Evolutionary conservation across 2,113 vertebrate species (phyloP).

Genomic region (Bucco capensis): DNA sequence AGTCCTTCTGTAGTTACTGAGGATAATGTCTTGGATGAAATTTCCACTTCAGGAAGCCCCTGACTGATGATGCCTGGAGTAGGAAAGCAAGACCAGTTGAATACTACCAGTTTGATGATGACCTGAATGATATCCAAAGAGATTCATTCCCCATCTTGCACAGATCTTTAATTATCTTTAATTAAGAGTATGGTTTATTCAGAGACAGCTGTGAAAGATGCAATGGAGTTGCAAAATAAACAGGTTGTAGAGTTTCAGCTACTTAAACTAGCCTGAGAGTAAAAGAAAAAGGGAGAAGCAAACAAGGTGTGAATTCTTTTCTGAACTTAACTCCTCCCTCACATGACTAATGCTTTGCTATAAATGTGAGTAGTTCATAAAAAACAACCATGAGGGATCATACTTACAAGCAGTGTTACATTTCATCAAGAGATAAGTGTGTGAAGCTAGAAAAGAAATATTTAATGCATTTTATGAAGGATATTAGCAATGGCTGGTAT

Average conservation of each 20-base stretch:
- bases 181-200: slow-evolving; percentile 20
- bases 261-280: not conserved
- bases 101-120: not conserved
- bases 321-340: not conserved
- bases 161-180: not conserved
- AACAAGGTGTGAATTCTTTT: slow-evolving; percentile 23
- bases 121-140: not conserved
- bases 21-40: not conserved
- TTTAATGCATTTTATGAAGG: not conserved
- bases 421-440: not conserved
- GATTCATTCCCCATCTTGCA: not conserved
- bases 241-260: not conserved
- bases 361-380: not conserved
- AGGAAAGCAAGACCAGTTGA: not conserved
- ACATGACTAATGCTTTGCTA: slow-evolving; percentile 5
- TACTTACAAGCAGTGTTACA: not conserved
- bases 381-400: not conserved
- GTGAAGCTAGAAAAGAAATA: not conserved
- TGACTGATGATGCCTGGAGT: not conserved
- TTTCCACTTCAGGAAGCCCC: not conserved
- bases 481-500: not conserved
- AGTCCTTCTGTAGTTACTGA: not conserved
- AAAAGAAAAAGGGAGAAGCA: not conserved
- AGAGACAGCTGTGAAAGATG: slow-evolving; percentile 30
- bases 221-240: slow-evolving; percentile 21